Evolutionary conservation across 2,797 vertebrate genomes (phyloP).

Genomic region (Sebastes alutus): DNA sequence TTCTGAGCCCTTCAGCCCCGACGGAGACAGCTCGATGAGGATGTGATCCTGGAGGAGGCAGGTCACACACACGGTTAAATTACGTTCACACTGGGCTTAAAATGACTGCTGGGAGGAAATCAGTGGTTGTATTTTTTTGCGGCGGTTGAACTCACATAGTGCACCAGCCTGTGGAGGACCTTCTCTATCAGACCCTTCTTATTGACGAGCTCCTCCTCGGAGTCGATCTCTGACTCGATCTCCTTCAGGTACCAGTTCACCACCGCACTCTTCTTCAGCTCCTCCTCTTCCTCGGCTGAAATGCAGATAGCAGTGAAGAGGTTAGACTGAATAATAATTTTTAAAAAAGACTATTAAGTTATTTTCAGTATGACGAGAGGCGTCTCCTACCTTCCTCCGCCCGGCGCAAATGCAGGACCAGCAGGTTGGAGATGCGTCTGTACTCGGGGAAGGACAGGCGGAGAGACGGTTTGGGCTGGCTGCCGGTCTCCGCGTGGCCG

Average conservation of each 20-base stretch:
- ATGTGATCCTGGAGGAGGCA: constrained; percentile 89
- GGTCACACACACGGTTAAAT: not conserved
- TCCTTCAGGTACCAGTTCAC: constrained; percentile 99
- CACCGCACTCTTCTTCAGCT: constrained; percentile 91
- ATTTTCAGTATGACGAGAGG: not conserved
- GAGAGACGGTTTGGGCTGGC: constrained; percentile 83
- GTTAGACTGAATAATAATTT: not conserved
- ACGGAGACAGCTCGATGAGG: constrained; percentile 93
- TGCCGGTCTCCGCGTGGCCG: constrained; percentile 73
- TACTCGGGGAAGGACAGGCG: constrained; percentile 93
- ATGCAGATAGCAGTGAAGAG: not conserved
- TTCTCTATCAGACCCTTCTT: constrained; percentile 97
- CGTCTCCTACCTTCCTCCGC: constrained; percentile 87
- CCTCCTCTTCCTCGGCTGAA: constrained; percentile 91
- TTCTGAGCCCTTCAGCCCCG: constrained; percentile 88
- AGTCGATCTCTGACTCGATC: constrained; percentile 97
- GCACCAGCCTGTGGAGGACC: constrained; percentile 94
- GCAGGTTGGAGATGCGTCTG: constrained; percentile 93
- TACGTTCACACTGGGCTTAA: not conserved
- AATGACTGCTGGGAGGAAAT: not conserved
- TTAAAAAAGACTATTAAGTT: too few relatives aligned
- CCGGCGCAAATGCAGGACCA: constrained; percentile 93
- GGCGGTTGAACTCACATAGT: constrained; percentile 87
- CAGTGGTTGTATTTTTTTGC: too few relatives aligned
- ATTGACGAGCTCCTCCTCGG: constrained; percentile 94